Evolutionary conservation across 2,797 vertebrate species (phyloP).

Genomic region (Clarias laeviceps): DNA sequence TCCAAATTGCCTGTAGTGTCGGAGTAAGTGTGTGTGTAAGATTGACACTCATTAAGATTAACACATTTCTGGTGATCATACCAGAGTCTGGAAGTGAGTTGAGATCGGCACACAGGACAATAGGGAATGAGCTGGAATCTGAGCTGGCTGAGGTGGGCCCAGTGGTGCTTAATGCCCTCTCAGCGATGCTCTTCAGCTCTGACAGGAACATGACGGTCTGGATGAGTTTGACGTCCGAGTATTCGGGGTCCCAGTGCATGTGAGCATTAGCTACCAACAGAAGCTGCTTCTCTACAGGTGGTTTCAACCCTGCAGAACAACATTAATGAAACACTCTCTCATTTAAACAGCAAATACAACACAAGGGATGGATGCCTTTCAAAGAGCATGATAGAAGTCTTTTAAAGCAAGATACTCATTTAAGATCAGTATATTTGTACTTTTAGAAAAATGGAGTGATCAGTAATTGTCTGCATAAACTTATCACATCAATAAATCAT

Average conservation of each 20-base stretch:
- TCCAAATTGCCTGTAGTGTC: too few species aligned
- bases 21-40: too few species aligned
- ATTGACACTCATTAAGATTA: neutral
- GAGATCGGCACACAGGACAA: conserved; percentile 97
- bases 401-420: neutral
- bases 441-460: neutral
- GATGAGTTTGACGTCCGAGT: conserved; percentile 95
- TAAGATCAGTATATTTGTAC: neutral
- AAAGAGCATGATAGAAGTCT: neutral
- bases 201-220: conserved; percentile 99
- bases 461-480: too few species aligned
- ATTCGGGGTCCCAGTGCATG: conserved; percentile 99
- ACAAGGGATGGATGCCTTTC: neutral
- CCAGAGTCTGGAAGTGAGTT: conserved; percentile 99
- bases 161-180: conserved; percentile 82
- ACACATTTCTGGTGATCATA: conserved; percentile 61
- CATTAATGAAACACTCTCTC: neutral
- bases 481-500: too few species aligned
- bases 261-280: conserved; percentile 95
- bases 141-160: conserved; percentile 80
- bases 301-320: conserved; percentile 80
- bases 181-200: conserved; percentile 93
- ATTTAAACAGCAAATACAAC: neutral
- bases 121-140: conserved; percentile 88
- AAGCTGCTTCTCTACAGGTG: conserved; percentile 86